Base-by-base conservation (phyloP, 1,140 invertebrate species). In the Drusus annulatus region DNA sequence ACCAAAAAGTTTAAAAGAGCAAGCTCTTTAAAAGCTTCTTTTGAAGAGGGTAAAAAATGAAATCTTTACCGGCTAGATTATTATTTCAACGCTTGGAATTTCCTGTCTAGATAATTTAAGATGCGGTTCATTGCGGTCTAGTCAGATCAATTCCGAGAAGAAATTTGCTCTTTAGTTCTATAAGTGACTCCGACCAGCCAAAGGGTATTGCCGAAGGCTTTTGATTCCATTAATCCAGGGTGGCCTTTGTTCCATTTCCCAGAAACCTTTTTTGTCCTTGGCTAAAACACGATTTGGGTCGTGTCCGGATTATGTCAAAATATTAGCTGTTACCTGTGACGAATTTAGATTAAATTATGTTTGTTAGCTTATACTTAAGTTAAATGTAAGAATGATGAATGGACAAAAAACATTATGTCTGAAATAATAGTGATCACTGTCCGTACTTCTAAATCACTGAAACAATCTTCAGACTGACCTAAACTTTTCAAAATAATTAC, bases 81-180 rank as follows among this genome's bases (percentile, higher is more conserved):
- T 45, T 45, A 45, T 45, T 45, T 45, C 8, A 45, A 51, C 17
- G 68, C 45, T 19, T 19, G 68, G 68, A 19, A 71, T 71, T 71
- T 71, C 68, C 50, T 71, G 68, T 1, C 50, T n/a, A 17, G 68
- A 17, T 50, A 45, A 45, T 45, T 45, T 45, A 45, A 51, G 68
- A 52, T 51, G 68, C 50, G 68, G 17, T 71, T 71, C 45, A 54
- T 71, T 21, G 50, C 68, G 36, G 50, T 16, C 17, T 10, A 4
- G 16, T 71, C 65, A n/a, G 65, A 19, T 52, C 45, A 51, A 21
- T 71, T 71, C 68, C 45, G 21, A 50, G 68, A 71, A 71, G 19
- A 19, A 25, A 71, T 71, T 71, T 25, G 45, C 68, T 25, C 25
- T 50, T 52, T 71, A 71, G 25, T 51, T 52, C 45, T 25, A 15